Evolutionary conservation across 2,797 vertebrate species (phyloP).

Genomic region (Enteromius unitaeniatus): DNA sequence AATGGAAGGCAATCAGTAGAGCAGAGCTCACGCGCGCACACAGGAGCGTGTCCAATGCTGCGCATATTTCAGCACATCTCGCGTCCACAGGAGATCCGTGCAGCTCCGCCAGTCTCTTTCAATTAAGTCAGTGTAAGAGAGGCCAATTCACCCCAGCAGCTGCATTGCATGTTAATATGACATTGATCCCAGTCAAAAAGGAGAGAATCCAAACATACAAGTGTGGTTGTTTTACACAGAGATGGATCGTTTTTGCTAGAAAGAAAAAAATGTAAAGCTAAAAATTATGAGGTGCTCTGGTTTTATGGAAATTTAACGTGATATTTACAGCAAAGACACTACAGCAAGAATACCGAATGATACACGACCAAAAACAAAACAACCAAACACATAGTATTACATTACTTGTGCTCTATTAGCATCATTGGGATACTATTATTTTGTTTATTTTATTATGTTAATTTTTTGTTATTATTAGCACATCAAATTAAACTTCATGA

Average conservation of each 20-base stretch:
- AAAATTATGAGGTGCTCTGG: not conserved
- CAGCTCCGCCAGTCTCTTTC: slow-evolving; percentile 50
- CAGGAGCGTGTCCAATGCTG: slow-evolving; percentile 62
- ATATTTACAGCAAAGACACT: not conserved
- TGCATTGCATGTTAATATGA: slow-evolving; percentile 56
- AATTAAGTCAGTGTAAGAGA: slow-evolving; percentile 58
- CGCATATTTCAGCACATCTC: slow-evolving; percentile 60
- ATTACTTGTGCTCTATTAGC: not conserved
- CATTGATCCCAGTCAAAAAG: slow-evolving; percentile 58
- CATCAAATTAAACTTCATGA: not conserved
- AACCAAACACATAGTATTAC: not conserved
- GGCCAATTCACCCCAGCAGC: slow-evolving; percentile 55
- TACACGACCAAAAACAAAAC: not conserved
- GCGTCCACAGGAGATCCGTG: slow-evolving; percentile 52
- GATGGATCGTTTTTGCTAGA: slow-evolving; percentile 12
- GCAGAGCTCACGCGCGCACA: slow-evolving; percentile 58
- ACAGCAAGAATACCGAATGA: not conserved
- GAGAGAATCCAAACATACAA: slow-evolving; percentile 45
- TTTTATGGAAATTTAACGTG: not conserved
- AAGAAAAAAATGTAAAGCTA: not conserved
- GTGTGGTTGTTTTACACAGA: slow-evolving; percentile 39
- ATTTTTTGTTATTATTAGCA: not conserved
- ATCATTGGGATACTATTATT: not conserved
- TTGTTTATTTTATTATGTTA: not conserved
- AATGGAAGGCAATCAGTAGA: slow-evolving; percentile 74